Base-by-base conservation (phyloP, 2,113 vertebrate genomes). In the Pantherophis guttatus region DNA sequence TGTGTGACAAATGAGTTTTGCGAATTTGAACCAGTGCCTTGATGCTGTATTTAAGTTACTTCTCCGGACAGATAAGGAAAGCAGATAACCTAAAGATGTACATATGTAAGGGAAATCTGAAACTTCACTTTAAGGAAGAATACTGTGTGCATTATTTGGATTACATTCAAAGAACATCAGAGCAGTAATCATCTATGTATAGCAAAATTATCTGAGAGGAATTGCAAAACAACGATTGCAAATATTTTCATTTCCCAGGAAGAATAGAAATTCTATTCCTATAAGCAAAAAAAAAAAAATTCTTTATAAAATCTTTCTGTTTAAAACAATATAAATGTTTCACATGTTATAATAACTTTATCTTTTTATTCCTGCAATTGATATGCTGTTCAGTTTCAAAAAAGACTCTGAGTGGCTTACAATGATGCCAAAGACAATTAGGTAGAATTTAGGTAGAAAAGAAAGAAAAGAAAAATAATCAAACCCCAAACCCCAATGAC, bases 121-220 rank as follows among this genome's bases (percentile, higher is more conserved):
- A 59, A 70, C 39, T 33, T 85, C 15, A 53, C 55, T 92, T 94
- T 93, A 91, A 94, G 17, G 39, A 85, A 94, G 92, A 93, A 29
- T n/a, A 94, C 93, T 85, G 89, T 95, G 81, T 53, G 95, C 52
- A 2, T 95, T 94, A 5, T 93, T 93, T 94, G 44, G 88, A 86
- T 86, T n/a, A 0, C 59, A 65, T 90, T 93, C 94, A 89, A 65
- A 94, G 86, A 50, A 88, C 94, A 59, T 53, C 90, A 89, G 39
- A 93, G 57, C 93, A 86, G 55, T 90, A 44, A 90, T 75, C 10
- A 8, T 53, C 48, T 85, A 65, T 91, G 57, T 81, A 91, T 85
- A 94, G 48, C 39, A 89, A 94, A 89, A 58, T 39, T 62, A 39
- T 93, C 93, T 94, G 91, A 93, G 21, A 3, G 50, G 85, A 88